Percentiles rank a stretch among this genome's conserved stretches.
Evolutionary conservation across 2,888 invertebrate species (phyloP).

Genomic region (Pteria penguin): DNA sequence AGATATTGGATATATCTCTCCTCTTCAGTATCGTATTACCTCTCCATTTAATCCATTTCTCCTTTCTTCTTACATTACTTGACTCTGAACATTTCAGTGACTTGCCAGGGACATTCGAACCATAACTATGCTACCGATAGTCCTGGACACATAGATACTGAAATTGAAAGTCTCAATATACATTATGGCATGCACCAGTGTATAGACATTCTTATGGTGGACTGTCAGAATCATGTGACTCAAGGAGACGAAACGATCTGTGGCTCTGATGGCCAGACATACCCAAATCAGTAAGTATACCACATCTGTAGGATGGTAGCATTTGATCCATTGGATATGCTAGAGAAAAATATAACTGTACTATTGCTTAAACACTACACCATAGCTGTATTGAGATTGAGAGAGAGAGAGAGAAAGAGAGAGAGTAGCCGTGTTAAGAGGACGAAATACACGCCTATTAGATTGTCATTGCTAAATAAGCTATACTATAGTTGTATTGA

Average conservation of each 20-base stretch:
- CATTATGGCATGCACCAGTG: slow-evolving; percentile 47
- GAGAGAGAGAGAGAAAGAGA: no score
- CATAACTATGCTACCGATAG: slow-evolving; percentile 9
- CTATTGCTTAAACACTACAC: no score
- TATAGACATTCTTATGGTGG: slow-evolving; percentile 46
- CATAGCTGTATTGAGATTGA: no score
- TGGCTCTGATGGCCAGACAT: slow-evolving; percentile 45
- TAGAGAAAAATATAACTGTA: no score
- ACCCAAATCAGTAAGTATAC: slow-evolving; percentile 51
- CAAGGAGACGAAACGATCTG: slow-evolving; percentile 44
- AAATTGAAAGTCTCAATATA: slow-evolving; percentile 33
- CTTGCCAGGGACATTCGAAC: neutral
- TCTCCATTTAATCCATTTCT: no score
- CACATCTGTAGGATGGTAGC: no score
- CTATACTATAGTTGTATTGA: no score
- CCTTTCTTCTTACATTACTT: no score
- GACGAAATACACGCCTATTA: neutral
- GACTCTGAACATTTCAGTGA: no score
- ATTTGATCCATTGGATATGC: neutral
- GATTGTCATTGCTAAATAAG: no score
- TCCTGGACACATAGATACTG: slow-evolving; percentile 34
- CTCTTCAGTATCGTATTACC: no score
- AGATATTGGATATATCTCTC: no score
- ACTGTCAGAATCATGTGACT: slow-evolving; percentile 44
- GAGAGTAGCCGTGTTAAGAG: neutral